phyloP scores from a whole-genome alignment of 2,113 vertebrate species.

The Semnornis frantzii region DNA sequence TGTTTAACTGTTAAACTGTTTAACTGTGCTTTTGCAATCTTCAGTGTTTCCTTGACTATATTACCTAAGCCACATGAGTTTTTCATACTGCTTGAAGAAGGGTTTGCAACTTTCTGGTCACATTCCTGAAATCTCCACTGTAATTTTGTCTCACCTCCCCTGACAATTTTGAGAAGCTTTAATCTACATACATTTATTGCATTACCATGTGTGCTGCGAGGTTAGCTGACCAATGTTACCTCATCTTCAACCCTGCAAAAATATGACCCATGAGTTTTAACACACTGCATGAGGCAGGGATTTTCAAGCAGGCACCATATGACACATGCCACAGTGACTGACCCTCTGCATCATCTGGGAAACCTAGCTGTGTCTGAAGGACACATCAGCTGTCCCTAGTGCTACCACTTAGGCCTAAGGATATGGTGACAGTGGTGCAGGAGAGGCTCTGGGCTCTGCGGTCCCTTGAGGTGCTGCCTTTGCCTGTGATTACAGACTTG shows the following conservation, averaged over 20 bases:
- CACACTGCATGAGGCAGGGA: neutral
- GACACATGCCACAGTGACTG: neutral
- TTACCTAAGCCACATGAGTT: neutral
- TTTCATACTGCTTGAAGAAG: neutral
- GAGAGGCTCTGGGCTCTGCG: accelerated
- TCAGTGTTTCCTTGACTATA: neutral
- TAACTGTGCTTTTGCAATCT: neutral
- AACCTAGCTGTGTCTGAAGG: neutral
- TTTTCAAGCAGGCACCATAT: neutral
- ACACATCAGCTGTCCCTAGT: neutral
- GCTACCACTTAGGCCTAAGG: neutral
- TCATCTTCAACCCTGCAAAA: neutral
- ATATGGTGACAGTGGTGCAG: accelerated
- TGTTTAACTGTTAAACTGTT: neutral
- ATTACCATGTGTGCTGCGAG: neutral
- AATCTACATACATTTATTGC: neutral
- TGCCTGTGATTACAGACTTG: neutral
- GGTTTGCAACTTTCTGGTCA: neutral
- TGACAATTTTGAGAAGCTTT: neutral
- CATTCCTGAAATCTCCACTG: neutral
- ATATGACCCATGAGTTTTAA: neutral
- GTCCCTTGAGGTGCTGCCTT: neutral
- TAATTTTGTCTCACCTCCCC: neutral
- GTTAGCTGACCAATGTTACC: neutral
- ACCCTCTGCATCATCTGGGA: neutral